phyloP scores from a whole-genome alignment of 2,113 vertebrate genomes.

The Oryzias curvinotus region DNA sequence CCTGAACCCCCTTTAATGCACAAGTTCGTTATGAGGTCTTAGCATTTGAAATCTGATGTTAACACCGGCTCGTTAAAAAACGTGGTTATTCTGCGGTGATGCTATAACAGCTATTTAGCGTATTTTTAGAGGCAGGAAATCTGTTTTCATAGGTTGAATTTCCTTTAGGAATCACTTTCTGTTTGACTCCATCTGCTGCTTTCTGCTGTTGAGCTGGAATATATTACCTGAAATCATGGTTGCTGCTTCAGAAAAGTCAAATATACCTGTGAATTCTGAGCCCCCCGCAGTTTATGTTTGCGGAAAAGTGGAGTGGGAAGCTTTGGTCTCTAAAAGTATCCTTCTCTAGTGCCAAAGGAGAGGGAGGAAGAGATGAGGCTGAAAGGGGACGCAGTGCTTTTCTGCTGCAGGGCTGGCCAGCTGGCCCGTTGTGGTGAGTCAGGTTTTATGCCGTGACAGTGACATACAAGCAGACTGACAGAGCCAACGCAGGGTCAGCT shows the following conservation, averaged over 20 bases:
- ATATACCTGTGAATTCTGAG: too few species aligned
- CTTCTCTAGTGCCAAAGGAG: not conserved
- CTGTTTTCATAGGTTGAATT: constrained; percentile 1
- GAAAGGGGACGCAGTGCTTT: constrained; percentile 25
- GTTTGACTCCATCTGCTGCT: constrained; percentile 1
- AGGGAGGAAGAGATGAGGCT: not conserved
- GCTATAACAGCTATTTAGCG: constrained; percentile 6
- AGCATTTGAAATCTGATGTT: constrained; percentile 17
- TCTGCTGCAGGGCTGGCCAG: constrained; percentile 50
- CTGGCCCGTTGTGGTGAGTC: constrained; percentile 58
- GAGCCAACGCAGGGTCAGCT: constrained; percentile 39
- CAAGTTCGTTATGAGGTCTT: constrained; percentile 15
- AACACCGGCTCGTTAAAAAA: constrained; percentile 2
- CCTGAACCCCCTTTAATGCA: constrained; percentile 14
- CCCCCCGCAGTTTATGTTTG: too few species aligned
- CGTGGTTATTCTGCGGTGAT: not conserved
- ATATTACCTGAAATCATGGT: constrained; percentile 11
- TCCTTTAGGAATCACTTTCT: constrained; percentile 25
- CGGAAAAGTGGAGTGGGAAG: too few species aligned
- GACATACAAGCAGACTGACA: constrained; percentile 59
- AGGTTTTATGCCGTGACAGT: constrained; percentile 46
- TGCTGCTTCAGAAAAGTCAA: constrained; percentile 27
- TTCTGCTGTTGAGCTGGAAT: constrained; percentile 22
- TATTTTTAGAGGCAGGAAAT: not conserved
- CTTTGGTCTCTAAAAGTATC: not conserved